Percentiles rank a stretch among this genome's conserved stretches.
Conservation (phyloP, 2,797 vertebrate genomes). For the Phataginus tetradactyla region DNA sequence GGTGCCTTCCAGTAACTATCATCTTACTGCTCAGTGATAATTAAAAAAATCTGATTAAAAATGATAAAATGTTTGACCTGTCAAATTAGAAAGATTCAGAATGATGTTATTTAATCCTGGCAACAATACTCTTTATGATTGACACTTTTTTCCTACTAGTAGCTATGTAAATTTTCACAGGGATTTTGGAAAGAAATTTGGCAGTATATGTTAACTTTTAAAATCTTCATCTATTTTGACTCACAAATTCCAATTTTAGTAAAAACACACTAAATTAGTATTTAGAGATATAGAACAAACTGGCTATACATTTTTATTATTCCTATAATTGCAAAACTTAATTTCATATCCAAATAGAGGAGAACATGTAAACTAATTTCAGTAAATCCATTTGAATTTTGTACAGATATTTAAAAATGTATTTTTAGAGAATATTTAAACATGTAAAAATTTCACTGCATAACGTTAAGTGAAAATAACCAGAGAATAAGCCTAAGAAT, state of each 20-base stretch:
- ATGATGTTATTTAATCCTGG: not conserved
- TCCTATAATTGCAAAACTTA: constrained; percentile 30
- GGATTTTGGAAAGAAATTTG: constrained; percentile 50
- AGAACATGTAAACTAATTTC: not conserved
- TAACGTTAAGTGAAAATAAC: constrained; percentile 37
- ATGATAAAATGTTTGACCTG: constrained; percentile 50
- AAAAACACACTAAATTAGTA: constrained; percentile 57
- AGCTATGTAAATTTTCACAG: constrained; percentile 50
- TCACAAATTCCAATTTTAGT: constrained; percentile 63
- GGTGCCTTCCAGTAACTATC: not conserved
- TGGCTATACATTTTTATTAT: constrained; percentile 41
- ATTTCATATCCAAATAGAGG: constrained; percentile 1
- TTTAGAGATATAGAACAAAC: constrained; percentile 13
- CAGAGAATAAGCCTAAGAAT: not conserved
- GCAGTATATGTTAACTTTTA: constrained; percentile 42
- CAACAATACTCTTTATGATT: not conserved
- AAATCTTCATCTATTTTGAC: constrained; percentile 68
- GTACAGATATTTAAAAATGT: constrained; percentile 30
- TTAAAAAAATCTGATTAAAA: constrained; percentile 37
- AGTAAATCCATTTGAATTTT: constrained; percentile 31
- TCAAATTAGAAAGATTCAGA: constrained; percentile 46
- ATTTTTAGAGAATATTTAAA: constrained; percentile 33
- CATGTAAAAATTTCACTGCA: not conserved
- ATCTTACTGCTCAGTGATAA: not conserved
- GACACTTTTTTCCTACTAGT: constrained; percentile 5